These are phyloP conservation scores for Tetragonula carbonaria DNA, from an alignment of 2,888 invertebrate genomes.

Conservation along the genomic window DNA sequence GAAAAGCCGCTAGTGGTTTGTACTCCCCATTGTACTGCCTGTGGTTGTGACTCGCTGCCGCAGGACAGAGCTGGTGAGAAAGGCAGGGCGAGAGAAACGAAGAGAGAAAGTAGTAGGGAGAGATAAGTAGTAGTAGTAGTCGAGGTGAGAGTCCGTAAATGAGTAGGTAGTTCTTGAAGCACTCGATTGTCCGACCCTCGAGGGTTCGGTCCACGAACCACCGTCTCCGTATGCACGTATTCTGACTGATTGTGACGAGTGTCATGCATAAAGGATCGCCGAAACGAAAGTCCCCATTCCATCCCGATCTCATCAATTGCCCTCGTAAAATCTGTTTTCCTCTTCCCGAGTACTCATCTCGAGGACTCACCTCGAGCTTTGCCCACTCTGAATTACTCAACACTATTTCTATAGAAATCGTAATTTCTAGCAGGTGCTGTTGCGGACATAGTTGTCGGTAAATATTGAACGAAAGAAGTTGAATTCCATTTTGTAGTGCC, in stretches of 20 bases:
- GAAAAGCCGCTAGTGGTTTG: constrained; percentile 71
- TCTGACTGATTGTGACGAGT: constrained; percentile 3
- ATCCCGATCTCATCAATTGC: background rate
- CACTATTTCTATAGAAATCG: background rate
- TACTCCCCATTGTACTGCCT: constrained; percentile 70
- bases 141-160: constrained; percentile 69
- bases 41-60: constrained; percentile 72
- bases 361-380: background rate
- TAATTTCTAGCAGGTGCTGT: background rate
- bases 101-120: constrained; percentile 21
- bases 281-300: constrained; percentile 48
- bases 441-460: background rate
- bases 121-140: constrained; percentile 10
- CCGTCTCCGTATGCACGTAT: constrained; percentile 55
- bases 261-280: constrained; percentile 42
- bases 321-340: constrained; percentile 38
- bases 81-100: background rate
- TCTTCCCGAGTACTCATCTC: background rate
- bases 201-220: constrained; percentile 71
- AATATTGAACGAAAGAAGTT: background rate
- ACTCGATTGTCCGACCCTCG: constrained; percentile 77
- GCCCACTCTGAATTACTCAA: background rate
- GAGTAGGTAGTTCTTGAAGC: constrained; percentile 74
- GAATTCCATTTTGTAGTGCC: background rate
- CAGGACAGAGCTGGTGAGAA: constrained; percentile 37